phyloP scores from a whole-genome alignment of 2,888 invertebrate species.

The Pristionchus maxplancki region DNA sequence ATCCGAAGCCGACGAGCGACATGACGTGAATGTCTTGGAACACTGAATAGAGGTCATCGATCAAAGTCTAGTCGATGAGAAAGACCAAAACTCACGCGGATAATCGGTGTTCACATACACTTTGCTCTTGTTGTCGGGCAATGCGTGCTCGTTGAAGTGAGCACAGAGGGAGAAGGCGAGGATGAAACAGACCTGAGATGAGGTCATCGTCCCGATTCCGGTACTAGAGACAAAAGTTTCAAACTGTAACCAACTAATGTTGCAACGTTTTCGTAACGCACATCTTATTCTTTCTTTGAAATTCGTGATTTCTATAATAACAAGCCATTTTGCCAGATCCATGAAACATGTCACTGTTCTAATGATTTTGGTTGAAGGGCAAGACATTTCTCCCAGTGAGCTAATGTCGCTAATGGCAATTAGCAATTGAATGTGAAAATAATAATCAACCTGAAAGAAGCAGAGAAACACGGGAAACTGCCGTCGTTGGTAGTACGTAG shows the following conservation, averaged over 20 bases:
- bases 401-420: too few species aligned
- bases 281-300: too few species aligned
- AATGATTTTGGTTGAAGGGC: too few species aligned
- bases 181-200: constrained; percentile 66
- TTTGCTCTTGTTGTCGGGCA: constrained; percentile 60
- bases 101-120: constrained; percentile 53
- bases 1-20: constrained; percentile 76
- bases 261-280: too few species aligned
- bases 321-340: too few species aligned
- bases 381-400: too few species aligned
- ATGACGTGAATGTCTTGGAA: constrained; percentile 77
- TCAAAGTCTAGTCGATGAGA: not conserved
- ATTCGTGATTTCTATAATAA: too few species aligned
- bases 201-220: too few species aligned
- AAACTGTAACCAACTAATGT: too few species aligned
- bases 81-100: not conserved
- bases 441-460: not conserved
- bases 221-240: too few species aligned
- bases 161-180: constrained; percentile 69
- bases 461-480: not conserved
- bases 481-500: constrained; percentile 61
- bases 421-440: not conserved
- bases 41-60: constrained; percentile 57
- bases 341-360: too few species aligned
- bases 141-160: constrained; percentile 65